Evolutionary conservation across 2,797 vertebrate genomes (phyloP), one percentile per base, ranked within the genome.

Genomic region (Craterocephalus amniculus): DNA sequence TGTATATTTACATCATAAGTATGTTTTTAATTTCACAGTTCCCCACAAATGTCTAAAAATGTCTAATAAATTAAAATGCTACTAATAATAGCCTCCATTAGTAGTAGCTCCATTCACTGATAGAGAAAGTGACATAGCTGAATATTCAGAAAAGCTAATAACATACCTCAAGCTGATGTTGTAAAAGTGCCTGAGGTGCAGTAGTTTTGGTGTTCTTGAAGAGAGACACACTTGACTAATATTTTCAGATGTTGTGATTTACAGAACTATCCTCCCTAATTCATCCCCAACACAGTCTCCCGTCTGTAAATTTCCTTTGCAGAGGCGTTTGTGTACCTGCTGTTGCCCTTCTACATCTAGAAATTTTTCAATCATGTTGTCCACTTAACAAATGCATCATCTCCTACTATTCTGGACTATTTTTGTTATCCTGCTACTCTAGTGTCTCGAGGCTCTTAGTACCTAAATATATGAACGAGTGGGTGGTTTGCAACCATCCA

Each of bases 191-290:
- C 34, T 18, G 4, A 29, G 5, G 3, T 45, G 55, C 18, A 31
- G 36, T 56, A 14, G 32, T 59, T 45, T 14, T 54, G 35, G 43
- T 62, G 27, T 31, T 58, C 27, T 24, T 66, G 9, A 22, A 22
- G 22, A 51, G 26, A 31, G 43, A 52, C 6, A 11, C 34, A 4
- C 38, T 32, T 45, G 20, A 55, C 29, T 45, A 6, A 70, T 63
- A 1, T 11, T 58, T 52, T 66, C 49, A 52, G 38, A 55, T 64
- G n/a, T 40, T 68, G 56, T 74, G 13, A 24, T 38, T 51, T 63
- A 54, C 31, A 55, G 13, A 38, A 63, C 60, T 24, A 62, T 43
- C 26, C 54, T 49, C 1, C 20, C 22, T 67, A 20, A 31, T 58
- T 14, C 4, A 4, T 32, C 35, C 65, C 36, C 32, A 43, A 40